phyloP scores from a whole-genome alignment of 2,113 vertebrate species.

The Galemys pyrenaicus region DNA sequence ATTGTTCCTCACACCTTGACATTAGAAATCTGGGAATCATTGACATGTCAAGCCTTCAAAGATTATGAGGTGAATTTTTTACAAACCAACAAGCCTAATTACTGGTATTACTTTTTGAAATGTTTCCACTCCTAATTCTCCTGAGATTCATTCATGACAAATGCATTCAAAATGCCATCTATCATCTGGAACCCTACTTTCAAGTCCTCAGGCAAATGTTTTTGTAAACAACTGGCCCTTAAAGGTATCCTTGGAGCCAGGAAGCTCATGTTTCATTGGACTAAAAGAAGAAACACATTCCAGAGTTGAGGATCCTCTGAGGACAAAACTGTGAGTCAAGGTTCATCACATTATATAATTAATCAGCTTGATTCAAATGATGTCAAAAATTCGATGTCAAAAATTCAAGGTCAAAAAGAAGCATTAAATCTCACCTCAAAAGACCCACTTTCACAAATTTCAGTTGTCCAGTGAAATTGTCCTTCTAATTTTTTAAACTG shows the following conservation, averaged over 20 bases:
- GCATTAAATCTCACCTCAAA: neutral
- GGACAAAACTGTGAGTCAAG: conserved; percentile 52
- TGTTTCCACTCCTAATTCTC: conserved; percentile 30
- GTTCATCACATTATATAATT: conserved; percentile 18
- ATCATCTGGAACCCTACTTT: conserved; percentile 42
- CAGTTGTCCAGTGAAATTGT: neutral
- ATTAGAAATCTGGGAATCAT: conserved; percentile 59
- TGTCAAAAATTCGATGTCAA: conserved; percentile 39
- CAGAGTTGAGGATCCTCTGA: conserved; percentile 57
- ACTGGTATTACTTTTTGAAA: neutral
- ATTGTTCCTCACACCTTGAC: conserved; percentile 65
- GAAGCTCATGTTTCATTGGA: conserved; percentile 55
- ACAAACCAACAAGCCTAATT: conserved; percentile 34
- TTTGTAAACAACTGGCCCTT: conserved; percentile 64
- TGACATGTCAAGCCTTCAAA: conserved; percentile 31
- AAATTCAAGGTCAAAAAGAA: conserved; percentile 20
- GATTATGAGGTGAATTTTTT: conserved; percentile 38
- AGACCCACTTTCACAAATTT: neutral
- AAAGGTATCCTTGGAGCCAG: neutral
- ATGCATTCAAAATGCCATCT: conserved; percentile 51
- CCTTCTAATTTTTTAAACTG: neutral
- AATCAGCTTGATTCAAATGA: conserved; percentile 40
- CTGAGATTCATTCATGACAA: conserved; percentile 26
- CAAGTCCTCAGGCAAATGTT: conserved; percentile 35
- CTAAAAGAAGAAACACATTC: conserved; percentile 55